Conservation (phyloP, 1,140 invertebrate species). For the Panagrolaimus sp. region DNA sequence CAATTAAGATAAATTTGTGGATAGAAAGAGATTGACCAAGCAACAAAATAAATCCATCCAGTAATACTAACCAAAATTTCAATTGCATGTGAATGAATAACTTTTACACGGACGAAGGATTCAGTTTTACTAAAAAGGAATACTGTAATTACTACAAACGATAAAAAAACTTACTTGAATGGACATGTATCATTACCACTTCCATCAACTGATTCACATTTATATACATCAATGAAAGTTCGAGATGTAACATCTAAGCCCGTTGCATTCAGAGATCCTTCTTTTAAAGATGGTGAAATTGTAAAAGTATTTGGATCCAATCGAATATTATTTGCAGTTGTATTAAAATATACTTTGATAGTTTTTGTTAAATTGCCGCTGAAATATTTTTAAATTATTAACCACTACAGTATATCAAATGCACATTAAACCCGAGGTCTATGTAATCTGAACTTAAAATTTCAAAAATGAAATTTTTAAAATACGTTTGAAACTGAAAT, state of each 20-base stretch:
- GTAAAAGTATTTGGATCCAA: background rate
- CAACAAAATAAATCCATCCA: slow-evolving; percentile 94
- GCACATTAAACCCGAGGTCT: no score
- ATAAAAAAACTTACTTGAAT: slow-evolving; percentile 17
- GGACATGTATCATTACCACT: slow-evolving; percentile 16
- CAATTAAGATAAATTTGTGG: slow-evolving; percentile 91
- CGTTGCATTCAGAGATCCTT: background rate
- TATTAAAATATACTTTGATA: background rate
- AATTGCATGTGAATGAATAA: slow-evolving; percentile 42
- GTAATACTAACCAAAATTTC: slow-evolving; percentile 60
- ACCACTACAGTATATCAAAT: background rate
- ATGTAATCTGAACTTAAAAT: no score
- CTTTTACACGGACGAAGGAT: slow-evolving; percentile 38
- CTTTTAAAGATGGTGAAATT: background rate
- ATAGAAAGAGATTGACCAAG: slow-evolving; percentile 97
- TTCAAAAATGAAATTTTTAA: no score
- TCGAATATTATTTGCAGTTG: background rate
- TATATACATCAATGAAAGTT: slow-evolving; percentile 9
- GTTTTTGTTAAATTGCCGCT: background rate
- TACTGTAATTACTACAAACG: background rate
- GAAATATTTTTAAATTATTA: background rate
- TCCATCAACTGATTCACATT: background rate
- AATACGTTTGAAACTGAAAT: no score
- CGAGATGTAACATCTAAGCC: slow-evolving; percentile 14
- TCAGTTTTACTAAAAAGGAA: slow-evolving; percentile 26